These are phyloP conservation scores for Pelvicachromis taeniatus DNA, from an alignment of 2,113 vertebrate species.

Conservation along the genomic window DNA sequence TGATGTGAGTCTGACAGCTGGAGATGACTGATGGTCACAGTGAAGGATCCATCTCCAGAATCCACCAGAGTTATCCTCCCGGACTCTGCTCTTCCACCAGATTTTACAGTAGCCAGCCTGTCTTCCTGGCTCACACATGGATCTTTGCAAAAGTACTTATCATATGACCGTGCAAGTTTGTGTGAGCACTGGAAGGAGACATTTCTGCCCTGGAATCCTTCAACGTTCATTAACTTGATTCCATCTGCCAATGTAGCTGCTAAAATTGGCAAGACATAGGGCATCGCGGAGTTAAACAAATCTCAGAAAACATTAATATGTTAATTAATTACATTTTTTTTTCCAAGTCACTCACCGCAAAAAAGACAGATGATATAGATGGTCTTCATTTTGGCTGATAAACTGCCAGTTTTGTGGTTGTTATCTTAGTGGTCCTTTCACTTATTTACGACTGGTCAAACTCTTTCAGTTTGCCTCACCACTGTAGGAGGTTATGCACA, in stretches of 20 bases:
- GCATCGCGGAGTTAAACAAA: fast-evolving
- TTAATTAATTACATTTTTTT: not conserved
- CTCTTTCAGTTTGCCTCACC: not conserved
- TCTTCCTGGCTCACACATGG: not conserved
- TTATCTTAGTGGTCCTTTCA: not conserved
- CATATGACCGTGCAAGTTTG: fast-evolving
- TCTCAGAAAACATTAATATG: not conserved
- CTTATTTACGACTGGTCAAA: not conserved
- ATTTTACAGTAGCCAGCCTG: not conserved
- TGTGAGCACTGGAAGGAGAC: constrained; percentile 39
- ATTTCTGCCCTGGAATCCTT: constrained; percentile 5
- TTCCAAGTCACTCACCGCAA: constrained; percentile 1
- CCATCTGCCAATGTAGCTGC: not conserved
- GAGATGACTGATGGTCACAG: constrained; percentile 36
- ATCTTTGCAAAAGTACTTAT: constrained; percentile 52
- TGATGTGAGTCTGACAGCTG: constrained; percentile 25
- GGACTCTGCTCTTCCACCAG: not conserved
- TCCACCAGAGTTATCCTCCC: constrained; percentile 17
- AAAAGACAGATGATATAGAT: constrained; percentile 23
- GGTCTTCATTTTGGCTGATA: constrained; percentile 15
- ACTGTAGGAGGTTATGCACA: not conserved
- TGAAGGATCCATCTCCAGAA: constrained; percentile 7
- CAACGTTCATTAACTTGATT: not conserved
- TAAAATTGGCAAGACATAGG: not conserved
- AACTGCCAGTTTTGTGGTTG: not conserved